Evolutionary conservation across 1,140 invertebrate genomes (phyloP).

Genomic region (Plodia interpunctella): DNA sequence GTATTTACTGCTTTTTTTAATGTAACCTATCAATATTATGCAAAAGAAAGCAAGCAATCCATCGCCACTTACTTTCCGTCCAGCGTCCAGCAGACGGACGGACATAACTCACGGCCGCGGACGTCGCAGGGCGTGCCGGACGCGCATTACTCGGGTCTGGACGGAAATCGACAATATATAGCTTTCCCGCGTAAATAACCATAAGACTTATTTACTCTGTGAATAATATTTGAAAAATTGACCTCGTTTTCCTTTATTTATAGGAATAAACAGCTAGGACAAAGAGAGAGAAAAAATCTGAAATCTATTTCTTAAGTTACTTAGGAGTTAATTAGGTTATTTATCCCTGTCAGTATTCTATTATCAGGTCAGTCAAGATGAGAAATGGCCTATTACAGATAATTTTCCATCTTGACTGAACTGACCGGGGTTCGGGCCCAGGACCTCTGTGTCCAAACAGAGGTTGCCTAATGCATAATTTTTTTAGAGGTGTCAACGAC

Average conservation of each 20-base stretch:
- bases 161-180: not conserved
- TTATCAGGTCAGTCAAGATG: too few species aligned
- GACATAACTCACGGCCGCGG: not conserved
- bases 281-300: too few species aligned
- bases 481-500: too few species aligned
- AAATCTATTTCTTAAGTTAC: conserved; percentile 8
- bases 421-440: too few species aligned
- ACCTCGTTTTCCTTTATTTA: not conserved
- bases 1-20: too few species aligned
- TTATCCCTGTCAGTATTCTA: too few species aligned
- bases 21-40: not conserved
- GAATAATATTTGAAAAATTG: conserved; percentile 17
- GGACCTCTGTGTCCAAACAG: too few species aligned
- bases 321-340: too few species aligned
- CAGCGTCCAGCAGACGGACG: not conserved
- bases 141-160: not conserved
- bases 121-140: not conserved
- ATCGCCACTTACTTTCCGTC: not conserved
- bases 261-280: not conserved
- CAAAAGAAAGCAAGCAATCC: not conserved
- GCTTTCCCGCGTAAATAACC: not conserved
- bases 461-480: too few species aligned
- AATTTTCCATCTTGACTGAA: too few species aligned
- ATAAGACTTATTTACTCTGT: not conserved
- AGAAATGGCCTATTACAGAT: too few species aligned